Base-by-base conservation (phyloP, 2,888 invertebrate species). In the Napeogenes inachia region DNA sequence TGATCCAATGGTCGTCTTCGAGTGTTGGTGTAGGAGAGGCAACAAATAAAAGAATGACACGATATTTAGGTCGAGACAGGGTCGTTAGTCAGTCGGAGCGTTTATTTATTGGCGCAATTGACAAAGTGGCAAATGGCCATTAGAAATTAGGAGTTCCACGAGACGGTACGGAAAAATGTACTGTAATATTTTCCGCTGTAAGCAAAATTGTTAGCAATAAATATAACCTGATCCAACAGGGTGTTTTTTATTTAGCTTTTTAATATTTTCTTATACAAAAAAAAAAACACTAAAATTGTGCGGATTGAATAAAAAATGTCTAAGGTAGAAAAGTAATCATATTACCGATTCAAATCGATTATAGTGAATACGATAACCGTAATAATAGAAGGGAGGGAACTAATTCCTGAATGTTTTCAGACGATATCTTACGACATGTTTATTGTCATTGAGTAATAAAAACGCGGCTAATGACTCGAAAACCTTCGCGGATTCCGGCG, bases 101-200 rank as follows among this genome's bases (percentile, higher is more conserved):
- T 84, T 85, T 89, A 91, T 91, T 91, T 91, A 91, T 91, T 83
- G 87, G 75, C 73, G 89, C 90, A 89, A 91, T 91, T 89, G 91
- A 91, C 91, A 90, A 91, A 91, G 89, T 91, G 90, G 91, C 86
- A 89, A 90, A 90, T 91, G 88, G 70, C 89, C 89, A 91, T 91
- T 90, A 91, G 89, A 90, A 91, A 90, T 91, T 89, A 90, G 86
- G 81, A 87, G 85, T 81, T 83, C 74, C 76, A 73, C 74, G 79
- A 78, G 79, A 76, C 73, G 75, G 79, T 70, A 77, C 75, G 78
- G 85, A 88, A 85, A 88, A 89, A 88, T 89, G 85, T 83, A 82
- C 81, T 73, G 80, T 82, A 81, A 88, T 89, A 89, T 88, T 86
- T 87, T 76, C 78, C 75, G 76, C 79, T 81, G 84, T 83, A 83